Percentiles rank a stretch among this genome's conserved stretches.
Evolutionary conservation across 2,888 invertebrate genomes (phyloP).

Genomic region (Mechanitis messenoides): DNA sequence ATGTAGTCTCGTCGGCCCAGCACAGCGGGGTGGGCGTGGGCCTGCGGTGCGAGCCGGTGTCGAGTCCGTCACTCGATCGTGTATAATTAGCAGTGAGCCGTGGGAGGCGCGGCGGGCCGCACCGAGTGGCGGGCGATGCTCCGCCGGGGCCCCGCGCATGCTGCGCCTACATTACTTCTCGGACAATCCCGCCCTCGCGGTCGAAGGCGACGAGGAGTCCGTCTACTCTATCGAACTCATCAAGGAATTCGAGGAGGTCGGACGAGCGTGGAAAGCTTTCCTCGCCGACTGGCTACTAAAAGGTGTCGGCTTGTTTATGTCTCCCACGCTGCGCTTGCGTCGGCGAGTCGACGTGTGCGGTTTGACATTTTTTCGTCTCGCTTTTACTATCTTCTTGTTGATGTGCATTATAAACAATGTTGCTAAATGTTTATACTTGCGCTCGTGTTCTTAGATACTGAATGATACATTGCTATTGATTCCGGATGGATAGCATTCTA

Average conservation of each 20-base stretch:
- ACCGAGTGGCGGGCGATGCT: slow-evolving; percentile 66
- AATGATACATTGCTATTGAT: neutral
- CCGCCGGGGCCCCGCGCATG: slow-evolving; percentile 78
- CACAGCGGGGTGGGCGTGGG: slow-evolving; percentile 37
- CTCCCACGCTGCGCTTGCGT: slow-evolving; percentile 30
- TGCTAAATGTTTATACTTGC: slow-evolving; percentile 1
- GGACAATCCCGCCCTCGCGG: slow-evolving; percentile 84
- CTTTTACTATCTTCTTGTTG: slow-evolving; percentile 6
- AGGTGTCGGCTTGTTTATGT: slow-evolving; percentile 54
- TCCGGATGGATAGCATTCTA: neutral
- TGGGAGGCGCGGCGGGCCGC: slow-evolving; percentile 72
- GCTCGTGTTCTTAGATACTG: neutral
- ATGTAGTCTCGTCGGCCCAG: slow-evolving; percentile 38
- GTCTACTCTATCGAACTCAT: slow-evolving; percentile 89
- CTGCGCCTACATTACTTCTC: slow-evolving; percentile 90
- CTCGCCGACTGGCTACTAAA: slow-evolving; percentile 81
- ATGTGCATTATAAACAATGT: slow-evolving; percentile 4
- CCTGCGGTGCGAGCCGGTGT: slow-evolving; percentile 26
- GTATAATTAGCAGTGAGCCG: slow-evolving; percentile 74
- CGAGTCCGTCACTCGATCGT: slow-evolving; percentile 44
- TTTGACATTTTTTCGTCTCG: slow-evolving; percentile 6
- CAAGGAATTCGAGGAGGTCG: slow-evolving; percentile 89
- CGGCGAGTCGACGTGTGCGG: neutral
- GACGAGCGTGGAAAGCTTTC: slow-evolving; percentile 85
- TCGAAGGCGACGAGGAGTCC: slow-evolving; percentile 75